Evolutionary conservation across 2,797 vertebrate genomes (phyloP), one percentile per base, ranked within the genome.

Genomic region (Sibirionetta formosa): DNA sequence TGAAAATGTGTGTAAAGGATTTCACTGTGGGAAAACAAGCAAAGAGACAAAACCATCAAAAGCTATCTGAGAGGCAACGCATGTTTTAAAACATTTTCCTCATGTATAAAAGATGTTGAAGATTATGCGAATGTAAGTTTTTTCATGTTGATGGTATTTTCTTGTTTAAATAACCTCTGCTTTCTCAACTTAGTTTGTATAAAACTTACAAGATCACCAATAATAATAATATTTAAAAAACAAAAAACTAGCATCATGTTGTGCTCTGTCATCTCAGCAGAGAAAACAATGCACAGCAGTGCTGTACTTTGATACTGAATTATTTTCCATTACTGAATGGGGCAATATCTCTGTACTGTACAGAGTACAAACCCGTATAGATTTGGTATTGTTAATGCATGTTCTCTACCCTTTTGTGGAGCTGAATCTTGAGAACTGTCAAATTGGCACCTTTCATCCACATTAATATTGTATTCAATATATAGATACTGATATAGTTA

Each of bases 21-120:
- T 84, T 86, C 75, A 90, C 64, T 72, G 66, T 36, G 11, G 85
- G 81, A 77, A 82, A 94, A 91, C 71, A 95, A 82, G 80, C 46
- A 86, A 90, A 40, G 54, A 87, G 86, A 84, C 27, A 95, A 92
- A 95, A 58, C 56, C 50, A 79, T 93, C 90, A 93, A 88, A 93
- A 95, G 27, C 18, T 68, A 7, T 71, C 22, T 51, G 53, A 89
- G 71, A 81, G 7, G 15, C 44, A 48, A 70, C 75, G 10, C 46
- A 26, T 82, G 86, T 82, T 91, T 92, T 73, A 66, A 88, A 90
- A 76, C n/a, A 90, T 82, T 90, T 86, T 90, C 14, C 20, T 94
- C 51, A 48, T 80, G 38, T 69, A 80, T 84, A 94, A 93, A 94
- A 90, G 64, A 84, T 86, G 50, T 70, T 38, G 84, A 84, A 82